Percentiles rank a stretch among this genome's conserved stretches.
phyloP scores from a whole-genome alignment of 2,888 invertebrate genomes.

The Agonopterix alstromeriana region DNA sequence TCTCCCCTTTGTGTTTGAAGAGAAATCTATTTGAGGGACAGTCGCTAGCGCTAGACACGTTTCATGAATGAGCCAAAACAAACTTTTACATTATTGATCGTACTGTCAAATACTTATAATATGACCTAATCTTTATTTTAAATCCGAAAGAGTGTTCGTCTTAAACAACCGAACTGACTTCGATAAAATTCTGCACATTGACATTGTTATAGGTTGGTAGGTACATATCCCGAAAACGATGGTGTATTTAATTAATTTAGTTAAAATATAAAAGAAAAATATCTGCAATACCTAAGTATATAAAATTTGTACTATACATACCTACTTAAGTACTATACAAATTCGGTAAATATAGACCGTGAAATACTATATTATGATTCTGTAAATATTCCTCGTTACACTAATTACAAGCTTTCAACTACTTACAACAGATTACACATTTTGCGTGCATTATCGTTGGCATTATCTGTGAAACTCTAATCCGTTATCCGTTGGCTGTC shows the following conservation, averaged over 20 bases:
- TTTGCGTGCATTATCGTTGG: conserved; percentile 5
- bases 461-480: conserved; percentile 6
- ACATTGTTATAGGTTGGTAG: too few species aligned
- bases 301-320: too few species aligned
- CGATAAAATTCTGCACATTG: too few species aligned
- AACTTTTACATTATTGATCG: conserved; percentile 2
- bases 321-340: too few species aligned
- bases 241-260: too few species aligned
- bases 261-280: too few species aligned
- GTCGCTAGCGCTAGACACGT: conserved; percentile 5
- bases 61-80: conserved; percentile 5
- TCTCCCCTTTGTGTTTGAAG: conserved; percentile 49
- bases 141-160: too few species aligned
- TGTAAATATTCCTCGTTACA: conserved; percentile 1
- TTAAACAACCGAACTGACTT: too few species aligned
- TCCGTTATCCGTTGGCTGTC: conserved; percentile 6
- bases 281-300: too few species aligned
- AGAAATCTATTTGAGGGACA: conserved; percentile 34
- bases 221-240: too few species aligned
- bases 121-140: too few species aligned
- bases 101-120: background rate
- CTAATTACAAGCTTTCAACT: conserved; percentile 6
- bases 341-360: too few species aligned
- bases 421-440: conserved; percentile 8
- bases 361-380: background rate